Conservation (phyloP, 2,113 vertebrate species). For the Andinoacara biseriatus region DNA sequence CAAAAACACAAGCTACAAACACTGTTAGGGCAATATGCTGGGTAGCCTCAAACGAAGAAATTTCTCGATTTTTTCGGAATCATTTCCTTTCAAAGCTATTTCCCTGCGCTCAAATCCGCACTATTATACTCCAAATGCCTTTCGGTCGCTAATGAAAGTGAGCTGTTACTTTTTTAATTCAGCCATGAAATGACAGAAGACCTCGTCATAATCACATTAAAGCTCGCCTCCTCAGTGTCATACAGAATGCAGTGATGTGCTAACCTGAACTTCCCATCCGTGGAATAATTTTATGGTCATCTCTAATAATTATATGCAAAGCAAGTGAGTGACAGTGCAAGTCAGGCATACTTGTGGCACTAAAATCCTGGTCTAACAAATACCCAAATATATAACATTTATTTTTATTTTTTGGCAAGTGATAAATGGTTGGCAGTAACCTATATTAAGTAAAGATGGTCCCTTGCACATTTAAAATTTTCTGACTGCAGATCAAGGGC, state of each 20-base stretch:
- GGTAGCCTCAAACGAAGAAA: not conserved
- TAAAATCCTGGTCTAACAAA: not conserved
- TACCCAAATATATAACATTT: not conserved
- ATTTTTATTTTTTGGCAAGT: not conserved
- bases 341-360: not conserved
- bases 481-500: not conserved
- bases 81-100: not conserved
- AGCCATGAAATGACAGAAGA: constrained; percentile 65
- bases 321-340: constrained; percentile 42
- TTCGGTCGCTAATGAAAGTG: constrained; percentile 37
- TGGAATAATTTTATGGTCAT: constrained; percentile 67
- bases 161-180: constrained; percentile 62
- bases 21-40: not conserved
- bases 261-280: constrained; percentile 52
- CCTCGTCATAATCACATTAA: constrained; percentile 67
- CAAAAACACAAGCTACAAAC: constrained; percentile 4
- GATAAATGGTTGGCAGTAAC: not conserved
- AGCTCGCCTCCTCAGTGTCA: constrained; percentile 55
- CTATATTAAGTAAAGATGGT: not conserved
- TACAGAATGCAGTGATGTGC: constrained; percentile 46
- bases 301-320: constrained; percentile 51
- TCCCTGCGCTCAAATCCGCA: constrained; percentile 3
- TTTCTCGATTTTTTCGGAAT: not conserved
- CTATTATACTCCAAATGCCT: constrained; percentile 36
- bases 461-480: not conserved